Evolutionary conservation across 2,113 vertebrate species (phyloP), one percentile per base, ranked within the genome.

Genomic region (Hippocampus guttulatus): DNA sequence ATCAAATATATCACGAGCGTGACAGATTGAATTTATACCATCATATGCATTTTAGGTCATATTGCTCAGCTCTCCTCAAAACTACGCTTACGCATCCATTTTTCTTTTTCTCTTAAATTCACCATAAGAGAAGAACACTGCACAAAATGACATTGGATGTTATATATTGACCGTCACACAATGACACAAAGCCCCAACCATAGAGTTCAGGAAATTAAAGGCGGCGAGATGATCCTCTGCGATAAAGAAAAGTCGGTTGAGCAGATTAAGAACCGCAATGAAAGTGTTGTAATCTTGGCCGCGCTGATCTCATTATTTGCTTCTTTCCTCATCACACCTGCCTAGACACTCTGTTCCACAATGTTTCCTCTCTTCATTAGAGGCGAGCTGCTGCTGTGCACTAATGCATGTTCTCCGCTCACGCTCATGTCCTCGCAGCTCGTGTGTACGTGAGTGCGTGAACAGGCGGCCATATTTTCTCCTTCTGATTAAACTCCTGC

Each of bases 321-420:
- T 88, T 86, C 80, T 86, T 88, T 84, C 82, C 79, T 74, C 25
- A 76, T 81, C 85, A 86, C 82, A 88, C 81, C 80, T 89, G 87
- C 84, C 75, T 64, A 63, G 79, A 85, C 83, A 77, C 57, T 66
- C 65, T 73, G 74, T 77, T 80, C 83, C 82, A 80, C 77, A 75
- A 83, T 76, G 77, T 81, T 82, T 86, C 77, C 71, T 73, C 76
- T 84, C 78, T 88, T 86, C 80, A 88, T 88, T 87, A 88, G 87
- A 21, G 70, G 57, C 67, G 69, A 85, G 78, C 73, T 38, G 75
- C 87, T 76, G 85, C 85, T 89, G 86, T 40, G 85, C 79, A 40
- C 87, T 87, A 89, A 90, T 88, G 84, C 83, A 78, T 88, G 89
- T 84, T 74, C 83, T 74, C 67, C 2, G 69, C 83, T 77, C 75